A percentile compares a stretch with the other conserved stretches of the same genome.
Evolutionary conservation across 1,140 invertebrate species (phyloP).

Genomic region (Microplitis mediator): DNA sequence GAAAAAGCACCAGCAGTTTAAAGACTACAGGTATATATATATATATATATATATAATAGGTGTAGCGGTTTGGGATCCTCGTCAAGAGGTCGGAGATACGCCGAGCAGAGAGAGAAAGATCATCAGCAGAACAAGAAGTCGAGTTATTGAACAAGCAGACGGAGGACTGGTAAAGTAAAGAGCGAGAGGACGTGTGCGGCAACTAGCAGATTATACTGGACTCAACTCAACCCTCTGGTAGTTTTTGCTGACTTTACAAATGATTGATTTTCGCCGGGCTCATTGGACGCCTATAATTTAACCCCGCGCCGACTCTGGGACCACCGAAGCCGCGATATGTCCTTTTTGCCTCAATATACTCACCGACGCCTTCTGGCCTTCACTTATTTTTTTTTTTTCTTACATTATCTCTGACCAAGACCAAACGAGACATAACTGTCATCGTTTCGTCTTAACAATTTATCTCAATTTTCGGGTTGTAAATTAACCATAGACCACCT

Average conservation of each 20-base stretch:
- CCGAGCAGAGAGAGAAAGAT: neutral
- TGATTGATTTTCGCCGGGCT: slow-evolving; percentile 29
- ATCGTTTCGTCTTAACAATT: slow-evolving; percentile 1
- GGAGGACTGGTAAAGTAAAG: neutral
- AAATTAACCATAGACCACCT: slow-evolving; percentile 24
- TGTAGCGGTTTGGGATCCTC: no score
- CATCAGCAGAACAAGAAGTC: slow-evolving; percentile 12
- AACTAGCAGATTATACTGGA: slow-evolving; percentile 17
- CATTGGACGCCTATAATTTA: slow-evolving; percentile 29
- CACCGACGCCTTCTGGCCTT: neutral
- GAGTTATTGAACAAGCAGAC: neutral
- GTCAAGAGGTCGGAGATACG: neutral
- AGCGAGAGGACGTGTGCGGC: neutral
- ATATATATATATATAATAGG: no score
- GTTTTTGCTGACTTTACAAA: slow-evolving; percentile 26
- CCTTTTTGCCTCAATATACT: neutral
- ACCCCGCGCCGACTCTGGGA: slow-evolving; percentile 21
- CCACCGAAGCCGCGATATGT: slow-evolving; percentile 18
- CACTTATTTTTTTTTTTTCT: neutral
- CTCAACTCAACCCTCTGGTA: neutral
- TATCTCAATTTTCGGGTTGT: slow-evolving; percentile 23
- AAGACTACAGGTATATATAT: neutral
- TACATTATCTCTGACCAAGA: no score
- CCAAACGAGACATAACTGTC: slow-evolving; percentile 12
- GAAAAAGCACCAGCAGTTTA: neutral